These are phyloP conservation scores for Camponotus vicinus DNA, from an alignment of 1,140 invertebrate genomes.

Conservation along the genomic window DNA sequence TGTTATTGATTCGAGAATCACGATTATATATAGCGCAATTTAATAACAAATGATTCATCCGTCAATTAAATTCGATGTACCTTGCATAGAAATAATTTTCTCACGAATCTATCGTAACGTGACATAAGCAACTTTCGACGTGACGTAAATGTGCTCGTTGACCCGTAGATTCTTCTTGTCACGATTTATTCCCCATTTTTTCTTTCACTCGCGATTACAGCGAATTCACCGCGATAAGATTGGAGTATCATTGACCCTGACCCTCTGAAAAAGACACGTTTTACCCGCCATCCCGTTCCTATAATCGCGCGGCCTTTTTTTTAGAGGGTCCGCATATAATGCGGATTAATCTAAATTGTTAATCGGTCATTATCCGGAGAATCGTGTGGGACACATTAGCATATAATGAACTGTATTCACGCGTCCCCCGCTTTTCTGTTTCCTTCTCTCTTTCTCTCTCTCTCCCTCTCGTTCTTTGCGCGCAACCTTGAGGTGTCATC, in stretches of 20 bases:
- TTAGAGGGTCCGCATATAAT: background rate
- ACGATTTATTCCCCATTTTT: background rate
- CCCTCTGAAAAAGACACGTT: slow-evolving; percentile 34
- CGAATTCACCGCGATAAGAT: slow-evolving; percentile 46
- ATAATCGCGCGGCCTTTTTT: background rate
- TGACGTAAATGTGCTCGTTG: background rate
- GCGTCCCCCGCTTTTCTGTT: background rate
- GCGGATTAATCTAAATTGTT: slow-evolving; percentile 15
- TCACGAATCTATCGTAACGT: background rate
- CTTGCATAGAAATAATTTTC: background rate
- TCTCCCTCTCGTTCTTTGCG: background rate
- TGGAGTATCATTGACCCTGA: slow-evolving; percentile 51
- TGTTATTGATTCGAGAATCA: background rate
- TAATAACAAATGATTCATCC: background rate
- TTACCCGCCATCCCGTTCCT: background rate
- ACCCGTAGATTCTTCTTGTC: background rate
- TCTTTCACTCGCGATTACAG: slow-evolving; percentile 11
- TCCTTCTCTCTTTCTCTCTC: too few species aligned
- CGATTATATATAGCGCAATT: background rate
- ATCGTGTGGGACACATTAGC: background rate
- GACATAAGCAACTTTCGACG: slow-evolving; percentile 20
- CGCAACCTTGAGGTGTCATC: slow-evolving; percentile 35
- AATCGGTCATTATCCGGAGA: slow-evolving; percentile 10
- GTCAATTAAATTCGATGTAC: background rate
- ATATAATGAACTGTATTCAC: slow-evolving; percentile 16